Base-by-base conservation (phyloP, 1,140 invertebrate genomes). In the Pachyrhynchus sulphureomaculatus region DNA sequence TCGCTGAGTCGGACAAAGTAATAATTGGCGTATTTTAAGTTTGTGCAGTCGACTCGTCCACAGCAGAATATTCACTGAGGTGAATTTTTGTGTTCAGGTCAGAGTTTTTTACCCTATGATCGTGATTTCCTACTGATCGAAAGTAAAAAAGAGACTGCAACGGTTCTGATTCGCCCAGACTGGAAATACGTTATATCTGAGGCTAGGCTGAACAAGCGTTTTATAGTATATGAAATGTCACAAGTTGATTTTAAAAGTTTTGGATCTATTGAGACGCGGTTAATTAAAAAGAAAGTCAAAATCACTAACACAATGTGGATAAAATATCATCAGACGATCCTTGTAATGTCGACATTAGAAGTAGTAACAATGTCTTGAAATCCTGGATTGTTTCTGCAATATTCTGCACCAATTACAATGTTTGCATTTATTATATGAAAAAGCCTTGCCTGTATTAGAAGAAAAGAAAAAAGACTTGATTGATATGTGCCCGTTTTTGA, bases 301-400 rank as follows among this genome's bases (percentile, higher is more conserved):
- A 56, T 33, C 29, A 56, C 37, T 4, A 17, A 56, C 4, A 8
- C 5, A 21, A 5, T 56, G 10, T 56, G 41, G 54, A 45, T 56
- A 4, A 26, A 8, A 4, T 26, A 4, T 26, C 24, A 4, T 26
- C 24, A 4, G 24, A 26, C n/a, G n/a, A n/a, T n/a, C n/a, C n/a
- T n/a, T n/a, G n/a, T n/a, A n/a, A n/a, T n/a, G n/a, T n/a, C n/a
- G n/a, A n/a, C n/a, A n/a, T n/a, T n/a, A n/a, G n/a, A n/a, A n/a
- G n/a, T n/a, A n/a, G n/a, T n/a, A n/a, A n/a, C n/a, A n/a, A n/a
- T n/a, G n/a, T n/a, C n/a, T n/a, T n/a, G n/a, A n/a, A n/a, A n/a
- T n/a, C n/a, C n/a, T n/a, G n/a, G n/a, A n/a, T n/a, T n/a, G n/a
- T n/a, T n/a, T n/a, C n/a, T n/a, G n/a, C n/a, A n/a, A n/a, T n/a